A percentile compares a stretch with the other conserved stretches of the same genome.
Evolutionary conservation across 1,140 invertebrate genomes (phyloP).

Genomic region (Lethrus apterus): DNA sequence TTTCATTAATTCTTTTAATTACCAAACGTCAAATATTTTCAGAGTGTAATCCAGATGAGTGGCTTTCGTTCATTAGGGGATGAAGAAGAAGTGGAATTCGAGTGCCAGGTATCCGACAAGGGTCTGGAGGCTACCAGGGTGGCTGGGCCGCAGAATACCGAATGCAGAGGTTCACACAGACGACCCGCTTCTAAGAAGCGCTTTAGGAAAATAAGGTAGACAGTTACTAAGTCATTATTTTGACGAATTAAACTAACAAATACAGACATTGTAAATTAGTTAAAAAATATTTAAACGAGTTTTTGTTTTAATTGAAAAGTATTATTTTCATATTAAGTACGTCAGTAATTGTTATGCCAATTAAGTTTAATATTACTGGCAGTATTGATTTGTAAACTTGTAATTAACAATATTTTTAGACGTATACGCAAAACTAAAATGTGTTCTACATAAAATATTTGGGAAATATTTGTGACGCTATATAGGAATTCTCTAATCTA

Average conservation of each 20-base stretch:
- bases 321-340: not conserved
- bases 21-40: constrained; percentile 25
- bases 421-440: no score
- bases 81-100: constrained; percentile 80
- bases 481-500: no score
- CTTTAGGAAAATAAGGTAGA: constrained; percentile 72
- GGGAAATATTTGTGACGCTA: no score
- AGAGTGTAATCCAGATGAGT: constrained; percentile 83
- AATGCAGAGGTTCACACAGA: constrained; percentile 73
- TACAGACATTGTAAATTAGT: not conserved
- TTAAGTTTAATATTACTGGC: no score
- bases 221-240: not conserved
- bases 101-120: constrained; percentile 73
- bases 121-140: constrained; percentile 79
- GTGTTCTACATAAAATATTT: no score
- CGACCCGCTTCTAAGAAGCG: constrained; percentile 69
- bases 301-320: not conserved
- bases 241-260: not conserved
- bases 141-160: constrained; percentile 62
- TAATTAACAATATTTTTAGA: no score
- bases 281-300: no score
- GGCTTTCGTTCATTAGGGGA: constrained; percentile 82
- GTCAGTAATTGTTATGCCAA: not conserved
- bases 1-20: not conserved
- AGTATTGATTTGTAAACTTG: no score